Percentiles rank a stretch among this genome's conserved stretches.
Conservation (phyloP, 2,797 vertebrate species). For the Moxostoma hubbsi region DNA sequence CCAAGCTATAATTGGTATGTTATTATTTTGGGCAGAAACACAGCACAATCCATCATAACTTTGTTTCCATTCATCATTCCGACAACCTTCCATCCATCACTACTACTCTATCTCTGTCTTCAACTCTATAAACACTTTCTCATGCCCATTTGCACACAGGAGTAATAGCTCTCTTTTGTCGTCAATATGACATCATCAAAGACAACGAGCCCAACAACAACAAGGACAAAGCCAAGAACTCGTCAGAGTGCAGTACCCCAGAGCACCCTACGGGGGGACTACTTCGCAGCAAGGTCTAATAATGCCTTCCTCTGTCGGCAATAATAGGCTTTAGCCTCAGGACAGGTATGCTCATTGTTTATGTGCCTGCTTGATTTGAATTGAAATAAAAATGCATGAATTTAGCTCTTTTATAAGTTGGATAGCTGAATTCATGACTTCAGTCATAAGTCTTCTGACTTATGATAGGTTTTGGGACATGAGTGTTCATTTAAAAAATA, state of each 20-base stretch:
- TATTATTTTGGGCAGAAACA: constrained; percentile 40
- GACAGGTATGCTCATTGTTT: constrained; percentile 66
- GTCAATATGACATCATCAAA: constrained; percentile 98
- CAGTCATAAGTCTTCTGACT: no score
- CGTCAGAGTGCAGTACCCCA: constrained; percentile 94
- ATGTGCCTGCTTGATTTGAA: constrained; percentile 15
- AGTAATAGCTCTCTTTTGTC: constrained; percentile 87
- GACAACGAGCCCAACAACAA: constrained; percentile 97
- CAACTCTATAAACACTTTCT: background rate
- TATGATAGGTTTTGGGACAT: no score
- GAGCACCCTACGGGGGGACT: constrained; percentile 93
- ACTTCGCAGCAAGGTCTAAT: constrained; percentile 90
- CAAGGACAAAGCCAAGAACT: constrained; percentile 97
- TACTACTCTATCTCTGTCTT: constrained; percentile 4
- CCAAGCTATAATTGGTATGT: constrained; percentile 44
- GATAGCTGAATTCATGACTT: background rate
- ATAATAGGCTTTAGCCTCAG: constrained; percentile 78
- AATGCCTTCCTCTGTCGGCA: constrained; percentile 64
- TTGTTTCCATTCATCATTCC: constrained; percentile 29
- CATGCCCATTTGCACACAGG: constrained; percentile 69
- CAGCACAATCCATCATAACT: constrained; percentile 45
- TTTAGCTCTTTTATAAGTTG: background rate
- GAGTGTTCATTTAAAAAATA: no score
- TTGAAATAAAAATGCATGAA: background rate
- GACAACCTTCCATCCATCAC: constrained; percentile 44